Evolutionary conservation across 2,113 vertebrate species (phyloP), one percentile per base, ranked within the genome.

Genomic region (Lucifuga dentata): DNA sequence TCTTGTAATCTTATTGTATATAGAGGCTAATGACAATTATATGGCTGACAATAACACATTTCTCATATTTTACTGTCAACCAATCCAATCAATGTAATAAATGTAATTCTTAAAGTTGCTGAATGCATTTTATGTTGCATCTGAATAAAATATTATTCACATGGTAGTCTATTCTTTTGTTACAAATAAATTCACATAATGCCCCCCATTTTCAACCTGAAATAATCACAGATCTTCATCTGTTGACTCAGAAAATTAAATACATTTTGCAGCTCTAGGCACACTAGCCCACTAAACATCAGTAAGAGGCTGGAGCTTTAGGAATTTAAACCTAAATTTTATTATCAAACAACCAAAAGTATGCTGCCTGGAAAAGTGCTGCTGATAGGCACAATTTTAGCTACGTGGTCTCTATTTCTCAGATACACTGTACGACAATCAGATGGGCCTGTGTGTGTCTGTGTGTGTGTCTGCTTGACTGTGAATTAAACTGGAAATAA

Each of bases 21-120:
- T 23, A 63, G 13, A 68, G 0, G 1, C 41, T 8, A 15, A 62
- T 78, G 70, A 79, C 8, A 55, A 29, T n/a, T 67, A 43, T 24
- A 44, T 55, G 51, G n/a, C 45, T 8, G 12, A 52, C 12, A 43
- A 2, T 33, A 58, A 67, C 45, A 65, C 35, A 35, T 20, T 60
- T 45, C 5, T 57, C 35, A 19, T 35, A 60, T 48, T 52, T 38
- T 44, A 26, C 15, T 71, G 59, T 55, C 60, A 59, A 36, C 61
- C n/a, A n/a, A 43, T 66, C 57, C 19, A 32, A 46, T 63, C 41
- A 64, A n/a, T 81, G 49, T 15, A 78, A 68, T 81, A 72, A 74
- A 70, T 68, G 43, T 29, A 43, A 57, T 29, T 82, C 44, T 63
- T 20, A 78, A 66, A 62, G 45, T 68, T 38, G 49, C 16, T 13